Evolutionary conservation across 2,113 vertebrate genomes (phyloP).

Genomic region (Corythornis cristatus): DNA sequence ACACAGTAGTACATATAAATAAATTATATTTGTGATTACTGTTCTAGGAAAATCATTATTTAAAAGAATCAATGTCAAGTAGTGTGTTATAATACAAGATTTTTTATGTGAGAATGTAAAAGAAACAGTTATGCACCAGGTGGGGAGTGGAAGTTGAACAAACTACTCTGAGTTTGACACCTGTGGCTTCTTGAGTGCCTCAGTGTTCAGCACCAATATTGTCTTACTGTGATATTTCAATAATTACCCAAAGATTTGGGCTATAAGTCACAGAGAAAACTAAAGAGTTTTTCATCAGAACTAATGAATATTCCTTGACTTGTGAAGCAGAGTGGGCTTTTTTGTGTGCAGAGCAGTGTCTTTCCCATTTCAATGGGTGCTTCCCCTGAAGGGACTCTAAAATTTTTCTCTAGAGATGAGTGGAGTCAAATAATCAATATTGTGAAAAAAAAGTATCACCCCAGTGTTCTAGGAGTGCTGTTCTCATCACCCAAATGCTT

Average conservation of each 20-base stretch:
- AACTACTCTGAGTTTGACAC: not conserved
- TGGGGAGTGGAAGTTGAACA: not conserved
- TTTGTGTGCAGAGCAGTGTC: not conserved
- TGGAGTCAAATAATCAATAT: not conserved
- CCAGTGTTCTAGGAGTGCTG: not conserved
- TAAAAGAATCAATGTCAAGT: not conserved
- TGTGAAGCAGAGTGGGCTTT: not conserved
- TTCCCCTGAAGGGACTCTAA: not conserved
- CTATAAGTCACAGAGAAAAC: not conserved
- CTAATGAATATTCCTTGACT: not conserved
- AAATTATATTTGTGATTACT: not conserved
- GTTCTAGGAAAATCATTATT: not conserved
- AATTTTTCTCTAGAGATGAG: not conserved
- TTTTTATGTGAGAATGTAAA: not conserved
- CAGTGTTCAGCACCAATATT: not conserved
- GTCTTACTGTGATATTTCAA: not conserved
- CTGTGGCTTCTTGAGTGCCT: not conserved
- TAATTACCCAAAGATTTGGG: not conserved
- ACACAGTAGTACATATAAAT: not conserved
- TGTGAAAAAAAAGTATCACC: not conserved
- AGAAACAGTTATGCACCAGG: not conserved
- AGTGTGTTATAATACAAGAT: not conserved
- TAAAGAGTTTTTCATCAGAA: not conserved
- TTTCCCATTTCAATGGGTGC: not conserved
- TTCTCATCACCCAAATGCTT: not conserved